These are phyloP conservation scores for Cyclina sinensis DNA, from an alignment of 1,140 invertebrate genomes.

Conservation along the genomic window DNA sequence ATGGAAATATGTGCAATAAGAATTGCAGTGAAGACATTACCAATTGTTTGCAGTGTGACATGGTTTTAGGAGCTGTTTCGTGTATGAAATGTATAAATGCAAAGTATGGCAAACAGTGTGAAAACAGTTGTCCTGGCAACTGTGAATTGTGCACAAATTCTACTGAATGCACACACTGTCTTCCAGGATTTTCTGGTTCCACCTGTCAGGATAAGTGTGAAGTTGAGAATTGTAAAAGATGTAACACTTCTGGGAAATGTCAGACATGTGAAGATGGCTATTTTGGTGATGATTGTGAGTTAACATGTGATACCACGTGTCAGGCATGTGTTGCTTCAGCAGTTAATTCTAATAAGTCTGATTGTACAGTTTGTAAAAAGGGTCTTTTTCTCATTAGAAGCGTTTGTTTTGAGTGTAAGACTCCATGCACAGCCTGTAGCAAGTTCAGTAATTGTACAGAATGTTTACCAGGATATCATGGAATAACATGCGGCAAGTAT, in stretches of 20 bases:
- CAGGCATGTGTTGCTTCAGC: neutral
- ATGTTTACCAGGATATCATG: constrained; percentile 11
- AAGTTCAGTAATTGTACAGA: neutral
- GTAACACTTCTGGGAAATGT: constrained; percentile 13
- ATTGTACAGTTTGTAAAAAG: neutral
- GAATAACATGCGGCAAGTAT: neutral
- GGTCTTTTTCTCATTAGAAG: neutral
- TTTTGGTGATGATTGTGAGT: neutral
- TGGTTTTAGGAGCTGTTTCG: too few relatives aligned
- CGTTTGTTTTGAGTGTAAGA: neutral
- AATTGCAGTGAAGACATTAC: neutral
- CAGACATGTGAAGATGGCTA: constrained; percentile 6
- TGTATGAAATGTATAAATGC: constrained; percentile 10
- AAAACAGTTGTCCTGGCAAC: neutral
- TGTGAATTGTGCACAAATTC: neutral
- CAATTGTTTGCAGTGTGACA: neutral
- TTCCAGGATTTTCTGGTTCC: neutral
- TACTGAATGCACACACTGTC: constrained; percentile 17
- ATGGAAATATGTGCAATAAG: constrained; percentile 13
- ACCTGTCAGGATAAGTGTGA: constrained; percentile 2
- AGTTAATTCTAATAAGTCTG: neutral
- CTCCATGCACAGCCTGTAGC: neutral
- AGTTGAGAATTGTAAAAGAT: constrained; percentile 17
- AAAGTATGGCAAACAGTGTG: constrained; percentile 1
- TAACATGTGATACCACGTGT: neutral